Percentiles rank a stretch among this genome's conserved stretches.
phyloP scores from a whole-genome alignment of 2,113 vertebrate species.

The Trinectes maculatus region DNA sequence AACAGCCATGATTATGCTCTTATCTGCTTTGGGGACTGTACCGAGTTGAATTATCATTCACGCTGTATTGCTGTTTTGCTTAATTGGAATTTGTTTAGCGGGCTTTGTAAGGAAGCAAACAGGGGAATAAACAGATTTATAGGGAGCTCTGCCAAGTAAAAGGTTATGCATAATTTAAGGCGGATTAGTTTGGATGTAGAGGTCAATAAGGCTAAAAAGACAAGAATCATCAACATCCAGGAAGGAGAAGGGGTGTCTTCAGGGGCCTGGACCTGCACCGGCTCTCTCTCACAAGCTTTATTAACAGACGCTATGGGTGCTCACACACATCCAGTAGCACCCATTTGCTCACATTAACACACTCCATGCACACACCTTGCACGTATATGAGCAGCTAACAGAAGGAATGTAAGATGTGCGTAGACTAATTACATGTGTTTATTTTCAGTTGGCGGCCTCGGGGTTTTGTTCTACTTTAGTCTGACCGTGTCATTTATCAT shows the following conservation, averaged over 20 bases:
- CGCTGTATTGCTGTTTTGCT: conserved; percentile 73
- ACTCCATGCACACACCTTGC: conserved; percentile 31
- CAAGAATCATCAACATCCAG: conserved; percentile 64
- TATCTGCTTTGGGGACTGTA: conserved; percentile 68
- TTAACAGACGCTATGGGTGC: conserved; percentile 16
- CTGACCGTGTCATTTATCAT: conserved; percentile 62
- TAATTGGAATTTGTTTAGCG: conserved; percentile 80
- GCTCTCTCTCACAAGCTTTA: conserved; percentile 27
- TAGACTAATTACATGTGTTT: conserved; percentile 64
- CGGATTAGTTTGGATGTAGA: conserved; percentile 77
- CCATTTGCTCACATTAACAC: conserved; percentile 2
- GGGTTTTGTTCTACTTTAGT: conserved; percentile 57
- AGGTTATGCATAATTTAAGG: conserved; percentile 81
- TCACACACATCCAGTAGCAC: conserved; percentile 1
- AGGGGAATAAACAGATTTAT: conserved; percentile 80
- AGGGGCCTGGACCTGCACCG: conserved; percentile 36
- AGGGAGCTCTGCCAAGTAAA: conserved; percentile 75
- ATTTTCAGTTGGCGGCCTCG: conserved; percentile 58
- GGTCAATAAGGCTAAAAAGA: conserved; percentile 78
- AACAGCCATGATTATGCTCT: conserved; percentile 68
- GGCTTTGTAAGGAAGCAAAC: conserved; percentile 69
- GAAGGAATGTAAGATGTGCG: conserved; percentile 18
- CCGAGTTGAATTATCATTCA: conserved; percentile 72
- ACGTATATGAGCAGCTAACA: conserved; percentile 19
- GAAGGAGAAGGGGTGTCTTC: conserved; percentile 34